Conservation (phyloP, 2,888 invertebrate genomes). For the Ophonus ardosiacus region DNA sequence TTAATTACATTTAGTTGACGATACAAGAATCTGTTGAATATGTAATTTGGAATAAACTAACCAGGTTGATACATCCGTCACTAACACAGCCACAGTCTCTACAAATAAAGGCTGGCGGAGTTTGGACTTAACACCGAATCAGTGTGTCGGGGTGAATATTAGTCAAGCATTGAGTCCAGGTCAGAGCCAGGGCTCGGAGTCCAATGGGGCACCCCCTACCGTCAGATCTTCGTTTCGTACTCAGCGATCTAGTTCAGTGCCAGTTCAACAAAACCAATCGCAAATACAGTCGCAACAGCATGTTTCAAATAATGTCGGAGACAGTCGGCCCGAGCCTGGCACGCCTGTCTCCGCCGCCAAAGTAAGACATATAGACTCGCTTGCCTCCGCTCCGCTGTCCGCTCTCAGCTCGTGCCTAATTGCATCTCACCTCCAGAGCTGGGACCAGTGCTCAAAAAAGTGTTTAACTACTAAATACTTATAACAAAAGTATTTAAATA, state of each 20-base stretch:
- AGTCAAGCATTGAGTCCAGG: conserved; percentile 74
- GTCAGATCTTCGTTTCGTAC: conserved; percentile 79
- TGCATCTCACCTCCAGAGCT: conserved; percentile 22
- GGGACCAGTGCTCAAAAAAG: no score
- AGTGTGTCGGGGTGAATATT: conserved; percentile 54
- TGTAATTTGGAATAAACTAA: conserved; percentile 55
- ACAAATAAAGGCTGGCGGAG: conserved; percentile 77
- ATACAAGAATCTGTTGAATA: conserved; percentile 33
- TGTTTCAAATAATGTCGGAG: conserved; percentile 60
- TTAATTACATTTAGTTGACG: conserved; percentile 45
- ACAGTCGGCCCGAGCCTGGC: conserved; percentile 67
- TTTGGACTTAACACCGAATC: conserved; percentile 74
- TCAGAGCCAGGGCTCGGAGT: conserved; percentile 72
- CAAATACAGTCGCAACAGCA: conserved; percentile 56
- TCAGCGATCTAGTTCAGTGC: conserved; percentile 82
- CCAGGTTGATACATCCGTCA: conserved; percentile 73
- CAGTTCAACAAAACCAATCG: conserved; percentile 73
- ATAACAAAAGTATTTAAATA: no score
- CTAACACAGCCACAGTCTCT: conserved; percentile 64
- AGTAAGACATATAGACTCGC: conserved; percentile 72
- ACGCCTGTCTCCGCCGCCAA: conserved; percentile 72
- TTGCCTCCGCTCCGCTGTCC: conserved; percentile 62
- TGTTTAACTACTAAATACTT: no score
- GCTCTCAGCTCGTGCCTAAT: conserved; percentile 17
- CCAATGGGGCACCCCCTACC: conserved; percentile 71